These are phyloP conservation scores for Allygus modestus DNA, from an alignment of 2,888 invertebrate genomes.

Conservation along the genomic window DNA sequence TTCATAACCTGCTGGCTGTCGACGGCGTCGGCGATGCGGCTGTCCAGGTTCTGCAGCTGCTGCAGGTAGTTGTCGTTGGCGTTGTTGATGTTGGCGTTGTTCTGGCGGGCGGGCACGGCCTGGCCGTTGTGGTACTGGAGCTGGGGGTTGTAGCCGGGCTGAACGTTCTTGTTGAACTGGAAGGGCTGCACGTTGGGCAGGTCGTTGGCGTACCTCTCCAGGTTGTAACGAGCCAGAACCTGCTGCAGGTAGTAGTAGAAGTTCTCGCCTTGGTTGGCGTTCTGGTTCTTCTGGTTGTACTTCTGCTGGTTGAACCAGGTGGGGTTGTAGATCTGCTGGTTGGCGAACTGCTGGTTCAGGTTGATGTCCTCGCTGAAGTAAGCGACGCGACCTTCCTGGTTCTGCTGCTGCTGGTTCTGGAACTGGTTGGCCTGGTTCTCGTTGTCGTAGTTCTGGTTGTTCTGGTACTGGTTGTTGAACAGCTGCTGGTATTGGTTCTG, in stretches of 20 bases:
- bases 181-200: slow-evolving; percentile 76
- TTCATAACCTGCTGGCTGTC: slow-evolving; percentile 40
- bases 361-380: slow-evolving; percentile 87
- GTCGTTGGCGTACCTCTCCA: slow-evolving; percentile 76
- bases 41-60: slow-evolving; percentile 58
- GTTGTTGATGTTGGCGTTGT: slow-evolving; percentile 75
- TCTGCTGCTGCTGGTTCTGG: slow-evolving; percentile 74
- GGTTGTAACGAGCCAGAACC: slow-evolving; percentile 81
- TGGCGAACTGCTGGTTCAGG: slow-evolving; percentile 79
- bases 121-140: slow-evolving; percentile 78
- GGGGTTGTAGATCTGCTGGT: slow-evolving; percentile 81
- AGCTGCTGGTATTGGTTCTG: slow-evolving; percentile 36
- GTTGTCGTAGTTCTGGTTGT: slow-evolving; percentile 69
- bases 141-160: slow-evolving; percentile 79
- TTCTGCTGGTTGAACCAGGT: slow-evolving; percentile 64
- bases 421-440: slow-evolving; percentile 74
- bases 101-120: slow-evolving; percentile 77
- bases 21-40: slow-evolving; percentile 56
- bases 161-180: slow-evolving; percentile 73
- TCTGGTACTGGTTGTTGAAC: slow-evolving; percentile 70
- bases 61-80: slow-evolving; percentile 80
- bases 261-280: slow-evolving; percentile 67
- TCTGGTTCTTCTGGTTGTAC: slow-evolving; percentile 64
- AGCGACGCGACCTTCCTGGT: slow-evolving; percentile 78
- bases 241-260: slow-evolving; percentile 81